phyloP scores from a whole-genome alignment of 2,113 vertebrate species.

The Acrocephalus arundinaceus region DNA sequence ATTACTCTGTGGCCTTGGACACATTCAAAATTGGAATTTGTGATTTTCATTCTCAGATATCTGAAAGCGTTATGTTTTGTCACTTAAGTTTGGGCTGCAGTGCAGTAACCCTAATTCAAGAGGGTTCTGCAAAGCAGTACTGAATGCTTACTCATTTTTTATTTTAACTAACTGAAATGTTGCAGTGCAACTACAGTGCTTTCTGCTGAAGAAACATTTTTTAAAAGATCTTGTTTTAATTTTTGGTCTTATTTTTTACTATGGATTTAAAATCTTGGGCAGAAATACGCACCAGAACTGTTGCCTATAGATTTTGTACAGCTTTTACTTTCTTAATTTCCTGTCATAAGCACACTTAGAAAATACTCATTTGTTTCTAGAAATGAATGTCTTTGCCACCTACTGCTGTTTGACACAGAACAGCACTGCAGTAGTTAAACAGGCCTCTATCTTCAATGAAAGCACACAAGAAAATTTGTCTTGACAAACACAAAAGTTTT shows the following conservation, averaged over 20 bases:
- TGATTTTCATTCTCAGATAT: not conserved
- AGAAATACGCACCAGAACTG: not conserved
- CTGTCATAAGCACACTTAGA: not conserved
- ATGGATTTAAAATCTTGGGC: not conserved
- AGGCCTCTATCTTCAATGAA: not conserved
- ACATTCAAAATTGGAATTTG: not conserved
- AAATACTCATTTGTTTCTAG: not conserved
- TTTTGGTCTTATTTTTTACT: not conserved
- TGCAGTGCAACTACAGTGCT: not conserved
- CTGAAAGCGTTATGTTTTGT: not conserved
- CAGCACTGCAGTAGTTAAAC: not conserved
- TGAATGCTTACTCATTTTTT: not conserved
- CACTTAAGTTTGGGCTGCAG: not conserved
- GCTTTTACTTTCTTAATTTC: not conserved
- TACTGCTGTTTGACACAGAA: not conserved
- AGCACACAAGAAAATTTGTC: not conserved
- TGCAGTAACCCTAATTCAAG: not conserved
- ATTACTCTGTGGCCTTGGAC: not conserved
- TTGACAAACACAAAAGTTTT: not conserved
- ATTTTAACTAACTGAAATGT: not conserved
- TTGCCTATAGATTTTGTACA: not conserved
- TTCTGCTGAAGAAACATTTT: not conserved
- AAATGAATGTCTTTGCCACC: not conserved
- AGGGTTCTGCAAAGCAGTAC: not conserved
- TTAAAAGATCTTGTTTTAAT: fast-evolving